Percentiles rank a stretch among this genome's conserved stretches.
phyloP scores from a whole-genome alignment of 2,113 vertebrate genomes.

The Capra hircus region DNA sequence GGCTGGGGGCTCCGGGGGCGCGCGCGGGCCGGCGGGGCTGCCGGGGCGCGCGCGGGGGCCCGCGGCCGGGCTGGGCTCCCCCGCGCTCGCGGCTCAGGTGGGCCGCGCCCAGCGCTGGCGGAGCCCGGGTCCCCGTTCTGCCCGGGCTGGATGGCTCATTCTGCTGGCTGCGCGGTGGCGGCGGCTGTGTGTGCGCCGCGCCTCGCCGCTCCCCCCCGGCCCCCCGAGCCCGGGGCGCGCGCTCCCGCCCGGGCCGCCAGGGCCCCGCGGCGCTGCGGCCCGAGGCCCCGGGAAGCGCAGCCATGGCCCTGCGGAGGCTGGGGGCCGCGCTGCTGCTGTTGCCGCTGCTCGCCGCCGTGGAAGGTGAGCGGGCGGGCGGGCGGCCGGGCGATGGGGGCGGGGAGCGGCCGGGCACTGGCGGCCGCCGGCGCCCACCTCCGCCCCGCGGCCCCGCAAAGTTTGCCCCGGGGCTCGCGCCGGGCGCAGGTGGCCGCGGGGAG shows the following conservation, averaged over 20 bases:
- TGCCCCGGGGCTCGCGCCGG: slow-evolving; percentile 64
- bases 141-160: too few species aligned
- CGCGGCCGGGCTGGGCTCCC: too few species aligned
- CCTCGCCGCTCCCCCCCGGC: too few species aligned
- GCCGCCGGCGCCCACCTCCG: slow-evolving; percentile 53
- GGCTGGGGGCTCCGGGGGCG: background rate
- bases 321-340: slow-evolving; percentile 77
- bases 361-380: slow-evolving; percentile 71
- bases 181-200: too few species aligned
- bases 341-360: slow-evolving; percentile 79
- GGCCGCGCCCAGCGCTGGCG: too few species aligned
- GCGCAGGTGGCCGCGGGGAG: slow-evolving; percentile 69
- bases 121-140: too few species aligned
- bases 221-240: slow-evolving; percentile 32
- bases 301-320: slow-evolving; percentile 77
- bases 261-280: slow-evolving; percentile 71
- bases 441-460: slow-evolving; percentile 73
- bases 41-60: background rate
- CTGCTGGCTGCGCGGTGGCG: too few species aligned
- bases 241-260: slow-evolving; percentile 62
- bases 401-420: slow-evolving; percentile 50
- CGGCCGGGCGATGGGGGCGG: slow-evolving; percentile 47
- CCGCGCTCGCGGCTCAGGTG: too few species aligned
- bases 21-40: background rate
- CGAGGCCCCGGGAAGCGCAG: slow-evolving; percentile 65